Percentiles rank a stretch among this genome's conserved stretches.
These are phyloP conservation scores for Temnothorax rugatulus DNA, from an alignment of 2,888 invertebrate genomes.

Conservation along the genomic window DNA sequence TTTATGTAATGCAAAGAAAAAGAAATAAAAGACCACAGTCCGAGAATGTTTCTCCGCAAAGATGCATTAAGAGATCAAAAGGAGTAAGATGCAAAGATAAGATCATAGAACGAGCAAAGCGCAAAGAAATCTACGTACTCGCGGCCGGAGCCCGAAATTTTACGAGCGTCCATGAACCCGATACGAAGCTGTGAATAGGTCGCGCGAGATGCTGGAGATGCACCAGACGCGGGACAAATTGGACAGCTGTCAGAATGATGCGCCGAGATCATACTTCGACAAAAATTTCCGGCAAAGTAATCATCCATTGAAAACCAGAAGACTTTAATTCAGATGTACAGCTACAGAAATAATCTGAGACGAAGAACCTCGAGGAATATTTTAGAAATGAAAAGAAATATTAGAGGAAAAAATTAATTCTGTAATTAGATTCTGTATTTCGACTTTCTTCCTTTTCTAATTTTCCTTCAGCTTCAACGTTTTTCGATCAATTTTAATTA, in stretches of 20 bases:
- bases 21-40: background rate
- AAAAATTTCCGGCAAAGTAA: conserved; percentile 48
- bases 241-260: conserved; percentile 66
- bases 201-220: conserved; percentile 59
- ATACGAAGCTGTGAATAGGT: conserved; percentile 68
- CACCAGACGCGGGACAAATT: conserved; percentile 61
- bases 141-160: conserved; percentile 57
- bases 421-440: background rate
- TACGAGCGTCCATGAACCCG: conserved; percentile 71
- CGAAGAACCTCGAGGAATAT: background rate
- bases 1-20: background rate
- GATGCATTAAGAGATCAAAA: conserved; percentile 47
- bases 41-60: conserved; percentile 25
- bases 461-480: background rate
- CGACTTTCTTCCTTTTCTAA: background rate
- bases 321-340: background rate
- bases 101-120: conserved; percentile 43
- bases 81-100: conserved; percentile 26
- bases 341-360: background rate
- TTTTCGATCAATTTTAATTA: conserved; percentile 3
- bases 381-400: background rate
- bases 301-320: conserved; percentile 16
- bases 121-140: conserved; percentile 53
- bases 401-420: background rate
- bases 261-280: conserved; percentile 10